Conservation (phyloP, 2,113 vertebrate genomes). For the Taxidea taxus region DNA sequence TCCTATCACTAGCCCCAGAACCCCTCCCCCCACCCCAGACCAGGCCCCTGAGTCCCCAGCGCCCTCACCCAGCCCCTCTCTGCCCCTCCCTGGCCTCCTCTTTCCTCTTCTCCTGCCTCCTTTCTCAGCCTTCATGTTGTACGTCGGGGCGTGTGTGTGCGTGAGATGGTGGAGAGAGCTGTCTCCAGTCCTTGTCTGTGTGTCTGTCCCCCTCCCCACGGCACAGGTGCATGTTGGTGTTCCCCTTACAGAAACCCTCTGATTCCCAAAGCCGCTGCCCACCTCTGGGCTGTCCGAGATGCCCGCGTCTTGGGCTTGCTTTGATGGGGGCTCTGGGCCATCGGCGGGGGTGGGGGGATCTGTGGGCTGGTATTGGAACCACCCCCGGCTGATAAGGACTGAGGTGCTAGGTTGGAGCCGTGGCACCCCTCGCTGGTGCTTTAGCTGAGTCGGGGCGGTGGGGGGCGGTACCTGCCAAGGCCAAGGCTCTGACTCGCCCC, state of each 20-base stretch:
- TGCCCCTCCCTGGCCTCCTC: not conserved
- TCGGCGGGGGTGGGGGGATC: not conserved
- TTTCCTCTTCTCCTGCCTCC: not conserved
- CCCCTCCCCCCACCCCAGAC: not conserved
- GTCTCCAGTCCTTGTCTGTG: constrained; percentile 75
- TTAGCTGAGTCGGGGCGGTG: not conserved
- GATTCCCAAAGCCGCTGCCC: constrained; percentile 30
- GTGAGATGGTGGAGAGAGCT: constrained; percentile 52
- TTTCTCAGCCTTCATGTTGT: constrained; percentile 51
- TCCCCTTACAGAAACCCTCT: constrained; percentile 75
- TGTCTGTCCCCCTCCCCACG: constrained; percentile 72
- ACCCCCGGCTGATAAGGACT: constrained; percentile 6
- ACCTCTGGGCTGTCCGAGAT: constrained; percentile 8
- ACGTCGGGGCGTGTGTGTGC: constrained; percentile 27
- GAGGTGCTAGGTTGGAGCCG: constrained; percentile 24
- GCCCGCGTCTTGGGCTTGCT: not conserved
- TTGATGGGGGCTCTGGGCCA: not conserved
- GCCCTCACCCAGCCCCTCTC: not conserved
- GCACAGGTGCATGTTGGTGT: constrained; percentile 76
- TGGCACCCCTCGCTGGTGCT: not conserved
- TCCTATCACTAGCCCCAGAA: constrained; percentile 20
- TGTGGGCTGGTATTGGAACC: not conserved
- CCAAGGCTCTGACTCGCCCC: constrained; percentile 60
- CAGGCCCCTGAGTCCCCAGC: not conserved
- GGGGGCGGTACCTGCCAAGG: fast-evolving